These are phyloP conservation scores for Lagorchestes hirsutus DNA, from an alignment of 2,797 vertebrate species.

Conservation along the genomic window DNA sequence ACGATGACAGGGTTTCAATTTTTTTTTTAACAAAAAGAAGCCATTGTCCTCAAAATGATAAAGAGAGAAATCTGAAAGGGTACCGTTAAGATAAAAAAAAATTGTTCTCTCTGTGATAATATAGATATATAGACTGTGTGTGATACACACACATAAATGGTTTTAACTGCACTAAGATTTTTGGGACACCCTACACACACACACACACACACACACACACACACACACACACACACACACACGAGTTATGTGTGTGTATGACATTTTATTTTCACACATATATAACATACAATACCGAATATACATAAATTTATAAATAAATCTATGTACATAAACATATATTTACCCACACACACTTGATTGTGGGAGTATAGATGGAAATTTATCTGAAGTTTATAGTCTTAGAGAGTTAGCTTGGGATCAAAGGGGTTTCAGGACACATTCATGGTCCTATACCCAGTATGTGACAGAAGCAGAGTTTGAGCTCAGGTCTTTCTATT, in stretches of 20 bases:
- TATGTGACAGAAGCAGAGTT: neutral
- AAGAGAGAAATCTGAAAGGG: neutral
- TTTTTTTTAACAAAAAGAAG: neutral
- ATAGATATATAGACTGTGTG: neutral
- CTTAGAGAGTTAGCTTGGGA: neutral
- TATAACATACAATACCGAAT: neutral
- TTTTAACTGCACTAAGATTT: neutral
- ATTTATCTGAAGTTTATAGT: neutral
- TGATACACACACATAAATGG: neutral
- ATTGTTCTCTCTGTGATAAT: neutral
- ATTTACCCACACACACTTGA: neutral
- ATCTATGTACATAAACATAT: neutral
- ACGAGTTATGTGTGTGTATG: neutral
- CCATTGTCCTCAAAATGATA: neutral
- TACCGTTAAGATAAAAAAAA: neutral
- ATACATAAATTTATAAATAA: neutral
- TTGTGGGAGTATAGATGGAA: neutral
- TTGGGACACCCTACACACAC: neutral
- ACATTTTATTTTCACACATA: neutral
- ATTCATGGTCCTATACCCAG: neutral
- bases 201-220: too few species aligned
- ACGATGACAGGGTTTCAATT: neutral
- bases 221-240: too few species aligned
- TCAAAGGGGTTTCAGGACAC: neutral
- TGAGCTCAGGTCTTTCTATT: neutral